Evolutionary conservation across 2,797 vertebrate species (phyloP).

Genomic region (Pempheris klunzingeri): DNA sequence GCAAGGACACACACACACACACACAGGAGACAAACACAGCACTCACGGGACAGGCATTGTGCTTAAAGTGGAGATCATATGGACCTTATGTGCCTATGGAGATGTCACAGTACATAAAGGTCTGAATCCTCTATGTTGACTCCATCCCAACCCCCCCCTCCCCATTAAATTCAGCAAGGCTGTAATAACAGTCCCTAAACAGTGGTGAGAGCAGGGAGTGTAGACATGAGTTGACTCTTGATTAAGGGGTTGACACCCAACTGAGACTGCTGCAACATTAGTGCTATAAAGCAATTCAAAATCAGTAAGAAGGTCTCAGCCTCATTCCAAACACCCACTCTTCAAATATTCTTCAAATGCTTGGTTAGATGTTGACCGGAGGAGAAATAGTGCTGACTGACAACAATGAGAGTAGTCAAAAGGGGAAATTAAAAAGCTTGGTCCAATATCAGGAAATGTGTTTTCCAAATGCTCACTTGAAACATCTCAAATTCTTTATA

Average conservation of each 20-base stretch:
- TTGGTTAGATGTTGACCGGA: neutral
- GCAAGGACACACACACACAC: slow-evolving; percentile 22
- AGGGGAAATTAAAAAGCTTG: neutral
- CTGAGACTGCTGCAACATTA: slow-evolving; percentile 20
- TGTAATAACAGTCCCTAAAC: slow-evolving; percentile 5
- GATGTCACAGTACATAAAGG: slow-evolving; percentile 31
- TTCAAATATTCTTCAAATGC: slow-evolving; percentile 5
- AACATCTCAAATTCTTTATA: neutral
- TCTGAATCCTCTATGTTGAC: slow-evolving; percentile 6
- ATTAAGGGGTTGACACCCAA: slow-evolving; percentile 27
- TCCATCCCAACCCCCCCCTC: neutral
- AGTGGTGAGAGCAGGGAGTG: neutral
- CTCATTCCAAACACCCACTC: neutral
- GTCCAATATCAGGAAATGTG: neutral
- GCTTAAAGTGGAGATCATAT: slow-evolving; percentile 48
- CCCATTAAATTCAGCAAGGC: slow-evolving; percentile 3
- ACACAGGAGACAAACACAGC: slow-evolving; percentile 31
- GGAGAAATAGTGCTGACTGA: neutral
- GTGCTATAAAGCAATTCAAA: slow-evolving; percentile 9
- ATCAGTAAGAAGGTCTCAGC: slow-evolving; percentile 2
- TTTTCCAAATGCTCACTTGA: neutral
- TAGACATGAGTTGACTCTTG: slow-evolving; percentile 16
- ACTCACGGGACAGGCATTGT: slow-evolving; percentile 26
- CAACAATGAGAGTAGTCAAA: neutral
- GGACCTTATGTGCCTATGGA: slow-evolving; percentile 24